A percentile compares a stretch with the other conserved stretches of the same genome.
Evolutionary conservation across 2,797 vertebrate species (phyloP).

Genomic region (Botia almorhae): DNA sequence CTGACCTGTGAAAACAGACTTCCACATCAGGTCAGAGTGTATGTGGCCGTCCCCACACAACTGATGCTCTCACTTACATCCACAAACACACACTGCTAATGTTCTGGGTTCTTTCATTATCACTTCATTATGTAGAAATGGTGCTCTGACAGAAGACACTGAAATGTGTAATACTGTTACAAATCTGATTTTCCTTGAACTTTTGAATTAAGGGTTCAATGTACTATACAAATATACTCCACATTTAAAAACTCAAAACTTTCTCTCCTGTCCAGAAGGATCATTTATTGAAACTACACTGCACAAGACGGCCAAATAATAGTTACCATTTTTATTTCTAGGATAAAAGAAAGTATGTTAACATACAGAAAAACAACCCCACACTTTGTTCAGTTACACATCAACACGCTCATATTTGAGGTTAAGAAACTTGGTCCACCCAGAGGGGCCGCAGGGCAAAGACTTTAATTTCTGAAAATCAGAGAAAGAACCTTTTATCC

Average conservation of each 20-base stretch:
- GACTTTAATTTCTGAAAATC: neutral
- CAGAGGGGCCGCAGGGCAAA: neutral
- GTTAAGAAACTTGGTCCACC: neutral
- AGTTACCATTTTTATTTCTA: neutral
- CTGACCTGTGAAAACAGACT: conserved; percentile 38
- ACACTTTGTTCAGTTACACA: neutral
- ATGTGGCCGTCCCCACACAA: neutral
- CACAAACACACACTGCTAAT: neutral
- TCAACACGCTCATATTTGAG: neutral
- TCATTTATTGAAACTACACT: too few species aligned
- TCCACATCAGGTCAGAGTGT: conserved; percentile 35
- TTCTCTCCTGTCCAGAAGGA: neutral
- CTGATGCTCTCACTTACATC: neutral
- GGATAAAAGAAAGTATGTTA: neutral
- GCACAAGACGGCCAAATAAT: neutral
- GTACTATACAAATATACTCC: too few species aligned
- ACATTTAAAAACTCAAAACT: neutral
- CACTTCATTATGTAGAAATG: conserved; percentile 3
- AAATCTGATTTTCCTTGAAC: neutral
- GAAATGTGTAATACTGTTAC: neutral
- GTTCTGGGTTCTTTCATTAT: neutral
- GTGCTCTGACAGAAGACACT: neutral
- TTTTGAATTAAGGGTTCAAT: too few species aligned
- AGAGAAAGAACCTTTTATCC: neutral
- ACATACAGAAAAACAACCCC: neutral